Evolutionary conservation across 1,140 invertebrate species (phyloP), one percentile per base, ranked within the genome.

Genomic region (Amphibalanus amphitrite): DNA sequence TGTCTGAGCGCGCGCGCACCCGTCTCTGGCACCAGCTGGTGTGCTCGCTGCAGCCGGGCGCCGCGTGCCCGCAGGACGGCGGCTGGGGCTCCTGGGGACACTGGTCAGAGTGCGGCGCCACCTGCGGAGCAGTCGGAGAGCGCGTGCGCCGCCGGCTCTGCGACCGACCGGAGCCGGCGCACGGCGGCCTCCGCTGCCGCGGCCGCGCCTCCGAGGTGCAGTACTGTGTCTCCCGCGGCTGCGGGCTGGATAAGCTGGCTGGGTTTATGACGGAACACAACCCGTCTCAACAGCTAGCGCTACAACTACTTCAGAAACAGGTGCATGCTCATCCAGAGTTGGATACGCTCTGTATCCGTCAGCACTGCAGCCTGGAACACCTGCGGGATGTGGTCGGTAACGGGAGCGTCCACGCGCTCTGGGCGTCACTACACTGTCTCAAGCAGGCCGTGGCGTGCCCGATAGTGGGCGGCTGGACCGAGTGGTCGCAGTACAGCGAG

Each of bases 81-180:
- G 86, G 85, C 3, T 91, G 88, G 88, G 86, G 86, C 8, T 79
- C 81, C 0, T 91, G 89, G 89, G 86, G 85, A 0, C 75, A 80
- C 0, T 91, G 89, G 89, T 40, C 72, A 20, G 67, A 69, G 23
- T 28, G 77, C 76, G 74, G 77, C 77, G 74, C 73, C 72, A 28
- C 64, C 23, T 65, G 78, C 73, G 76, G 71, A 4, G 74, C 78
- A 10, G 89, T 90, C 75, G 83, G 84, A 72, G 95, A 93, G 77
- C 79, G 86, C 74, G 95, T 93, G 77, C 85, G 89, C 47, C 86
- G 84, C 0, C 81, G 92, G 0, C 82, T 84, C 6, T 95, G 93
- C 78, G 87, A 90, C 76, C 92, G 91, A 79, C 92, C 92, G 0
- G 80, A 82, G n/a, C 90, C 92, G 0, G 82, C 84, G 68, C 85